A percentile compares a stretch with the other conserved stretches of the same genome.
Conservation (phyloP, 1,140 invertebrate genomes). For the Conus betulinus region DNA sequence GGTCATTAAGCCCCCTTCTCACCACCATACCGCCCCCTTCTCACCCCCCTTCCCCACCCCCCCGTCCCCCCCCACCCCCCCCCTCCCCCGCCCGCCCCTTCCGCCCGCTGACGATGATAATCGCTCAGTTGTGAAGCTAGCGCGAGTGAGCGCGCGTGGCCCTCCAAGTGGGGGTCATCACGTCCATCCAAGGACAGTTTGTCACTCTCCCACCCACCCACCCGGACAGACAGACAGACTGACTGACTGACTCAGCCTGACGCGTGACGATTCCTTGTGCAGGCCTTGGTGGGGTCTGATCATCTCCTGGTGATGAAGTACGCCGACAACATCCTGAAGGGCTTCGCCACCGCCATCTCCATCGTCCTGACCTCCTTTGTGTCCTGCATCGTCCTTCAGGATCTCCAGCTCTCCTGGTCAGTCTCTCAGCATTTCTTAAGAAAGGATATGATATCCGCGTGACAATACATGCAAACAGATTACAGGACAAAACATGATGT, state of each 20-base stretch:
- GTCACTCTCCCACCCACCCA: neutral
- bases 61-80: too few relatives aligned
- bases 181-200: too few relatives aligned
- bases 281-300: conserved; percentile 76
- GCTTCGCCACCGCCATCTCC: conserved; percentile 59
- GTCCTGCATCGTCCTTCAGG: conserved; percentile 94
- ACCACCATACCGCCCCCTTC: too few relatives aligned
- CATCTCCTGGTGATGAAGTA: conserved; percentile 79
- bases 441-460: neutral
- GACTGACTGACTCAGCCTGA: neutral
- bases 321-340: conserved; percentile 78
- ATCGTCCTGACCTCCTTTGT: conserved; percentile 92
- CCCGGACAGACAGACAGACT: neutral
- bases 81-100: too few relatives aligned
- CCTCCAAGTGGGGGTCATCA: too few relatives aligned
- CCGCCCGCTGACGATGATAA: too few relatives aligned
- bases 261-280: neutral
- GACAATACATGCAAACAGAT: neutral
- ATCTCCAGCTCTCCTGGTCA: conserved; percentile 44
- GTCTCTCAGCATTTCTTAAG: neutral
- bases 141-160: too few relatives aligned
- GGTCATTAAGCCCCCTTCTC: too few relatives aligned
- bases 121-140: too few relatives aligned
- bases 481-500: too few relatives aligned
- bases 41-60: too few relatives aligned